These are phyloP conservation scores for Tribolium freemani DNA, from an alignment of 2,888 invertebrate genomes.

Conservation along the genomic window DNA sequence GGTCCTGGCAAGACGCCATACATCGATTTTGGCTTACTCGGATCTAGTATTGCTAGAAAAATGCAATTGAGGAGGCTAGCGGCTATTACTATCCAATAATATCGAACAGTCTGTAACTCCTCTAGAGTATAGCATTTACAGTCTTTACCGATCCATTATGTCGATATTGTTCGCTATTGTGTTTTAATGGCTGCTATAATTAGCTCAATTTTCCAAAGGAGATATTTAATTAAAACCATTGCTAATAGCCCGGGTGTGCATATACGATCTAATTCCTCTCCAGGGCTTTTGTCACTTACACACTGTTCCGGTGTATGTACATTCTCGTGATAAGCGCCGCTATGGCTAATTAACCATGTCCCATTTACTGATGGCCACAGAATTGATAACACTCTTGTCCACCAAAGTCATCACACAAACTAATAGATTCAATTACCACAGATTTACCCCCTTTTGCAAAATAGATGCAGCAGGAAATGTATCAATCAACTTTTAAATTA, in stretches of 20 bases:
- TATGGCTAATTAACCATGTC: slow-evolving; percentile 19
- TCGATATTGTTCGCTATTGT: slow-evolving; percentile 38
- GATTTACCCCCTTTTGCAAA: background rate
- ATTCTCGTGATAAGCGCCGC: background rate
- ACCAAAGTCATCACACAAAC: background rate
- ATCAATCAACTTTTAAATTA: too few relatives aligned
- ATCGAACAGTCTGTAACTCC: slow-evolving; percentile 22
- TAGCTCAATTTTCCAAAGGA: slow-evolving; percentile 42
- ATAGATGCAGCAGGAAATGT: too few relatives aligned
- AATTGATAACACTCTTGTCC: background rate
- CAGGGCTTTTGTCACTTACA: slow-evolving; percentile 17
- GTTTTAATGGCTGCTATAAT: slow-evolving; percentile 39
- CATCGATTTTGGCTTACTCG: slow-evolving; percentile 14
- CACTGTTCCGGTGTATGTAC: slow-evolving; percentile 6
- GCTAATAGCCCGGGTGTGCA: slow-evolving; percentile 25
- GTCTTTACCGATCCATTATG: slow-evolving; percentile 20
- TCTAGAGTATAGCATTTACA: slow-evolving; percentile 15
- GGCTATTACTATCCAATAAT: slow-evolving; percentile 20
- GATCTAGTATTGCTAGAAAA: slow-evolving; percentile 1
- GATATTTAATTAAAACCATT: slow-evolving; percentile 43
- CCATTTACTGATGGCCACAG: background rate
- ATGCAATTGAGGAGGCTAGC: background rate
- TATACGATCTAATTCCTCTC: slow-evolving; percentile 33
- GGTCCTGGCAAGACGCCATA: slow-evolving; percentile 18
- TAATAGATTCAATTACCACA: background rate